Evolutionary conservation across 2,113 vertebrate genomes (phyloP).

Genomic region (Neolamprologus tretocephalus): DNA sequence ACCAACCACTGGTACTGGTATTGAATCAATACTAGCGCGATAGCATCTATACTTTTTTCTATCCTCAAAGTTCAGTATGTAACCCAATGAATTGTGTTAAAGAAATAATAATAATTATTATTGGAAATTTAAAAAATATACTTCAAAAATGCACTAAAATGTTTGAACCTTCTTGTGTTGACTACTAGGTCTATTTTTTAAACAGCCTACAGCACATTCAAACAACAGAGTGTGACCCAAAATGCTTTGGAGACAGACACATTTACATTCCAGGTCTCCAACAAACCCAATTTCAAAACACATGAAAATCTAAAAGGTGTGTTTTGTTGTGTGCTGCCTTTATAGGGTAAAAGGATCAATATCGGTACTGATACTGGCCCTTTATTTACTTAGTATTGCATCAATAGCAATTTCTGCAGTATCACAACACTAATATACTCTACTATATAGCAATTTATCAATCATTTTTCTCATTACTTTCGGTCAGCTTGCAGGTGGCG

Average conservation of each 20-base stretch:
- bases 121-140: background rate
- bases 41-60: fast-evolving
- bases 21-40: fast-evolving
- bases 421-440: background rate
- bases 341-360: background rate
- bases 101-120: background rate
- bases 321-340: background rate
- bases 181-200: background rate
- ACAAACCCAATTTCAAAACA: background rate
- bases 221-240: background rate
- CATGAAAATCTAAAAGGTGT: background rate
- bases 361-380: background rate
- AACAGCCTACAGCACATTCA: background rate
- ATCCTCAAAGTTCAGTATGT: background rate
- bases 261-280: background rate
- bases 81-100: background rate
- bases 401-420: background rate
- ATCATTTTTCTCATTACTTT: background rate
- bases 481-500: background rate
- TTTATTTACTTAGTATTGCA: background rate
- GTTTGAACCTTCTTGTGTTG: background rate
- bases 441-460: background rate
- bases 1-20: background rate
- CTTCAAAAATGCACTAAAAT: background rate
- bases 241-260: background rate